Evolutionary conservation across 2,797 vertebrate species (phyloP).

Genomic region (Graptemys geographica): DNA sequence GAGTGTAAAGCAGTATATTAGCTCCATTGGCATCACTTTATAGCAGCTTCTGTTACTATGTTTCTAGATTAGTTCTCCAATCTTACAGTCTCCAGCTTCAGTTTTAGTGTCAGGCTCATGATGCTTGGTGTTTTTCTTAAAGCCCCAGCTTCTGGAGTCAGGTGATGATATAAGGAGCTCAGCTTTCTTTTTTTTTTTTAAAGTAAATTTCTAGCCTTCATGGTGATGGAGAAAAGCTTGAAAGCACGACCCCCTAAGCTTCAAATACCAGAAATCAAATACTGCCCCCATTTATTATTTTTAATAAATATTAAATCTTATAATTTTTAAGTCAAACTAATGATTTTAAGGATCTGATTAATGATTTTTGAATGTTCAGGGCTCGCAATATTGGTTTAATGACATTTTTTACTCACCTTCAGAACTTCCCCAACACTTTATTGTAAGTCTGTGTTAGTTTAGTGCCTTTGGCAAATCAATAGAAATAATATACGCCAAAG

Average conservation of each 20-base stretch:
- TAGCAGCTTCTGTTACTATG: neutral
- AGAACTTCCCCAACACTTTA: neutral
- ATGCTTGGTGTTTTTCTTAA: neutral
- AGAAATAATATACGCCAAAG: neutral
- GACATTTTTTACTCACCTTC: neutral
- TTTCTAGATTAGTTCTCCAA: neutral
- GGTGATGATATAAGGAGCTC: neutral
- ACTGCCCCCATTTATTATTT: neutral
- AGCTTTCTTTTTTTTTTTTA: neutral
- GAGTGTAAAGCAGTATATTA: neutral
- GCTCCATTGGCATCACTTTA: neutral
- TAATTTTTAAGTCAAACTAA: fast-evolving
- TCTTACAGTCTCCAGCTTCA: neutral
- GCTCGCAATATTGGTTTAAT: neutral
- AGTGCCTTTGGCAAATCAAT: neutral
- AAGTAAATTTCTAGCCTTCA: neutral
- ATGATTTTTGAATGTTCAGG: fast-evolving
- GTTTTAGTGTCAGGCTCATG: neutral
- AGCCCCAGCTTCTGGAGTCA: neutral
- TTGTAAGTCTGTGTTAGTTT: fast-evolving
- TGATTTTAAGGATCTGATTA: neutral
- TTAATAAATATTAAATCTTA: neutral
- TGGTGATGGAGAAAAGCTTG: neutral
- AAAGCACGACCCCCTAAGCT: fast-evolving
- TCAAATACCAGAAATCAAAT: neutral